phyloP scores from a whole-genome alignment of 2,797 vertebrate genomes.

The Mormyrops boulengeri region DNA sequence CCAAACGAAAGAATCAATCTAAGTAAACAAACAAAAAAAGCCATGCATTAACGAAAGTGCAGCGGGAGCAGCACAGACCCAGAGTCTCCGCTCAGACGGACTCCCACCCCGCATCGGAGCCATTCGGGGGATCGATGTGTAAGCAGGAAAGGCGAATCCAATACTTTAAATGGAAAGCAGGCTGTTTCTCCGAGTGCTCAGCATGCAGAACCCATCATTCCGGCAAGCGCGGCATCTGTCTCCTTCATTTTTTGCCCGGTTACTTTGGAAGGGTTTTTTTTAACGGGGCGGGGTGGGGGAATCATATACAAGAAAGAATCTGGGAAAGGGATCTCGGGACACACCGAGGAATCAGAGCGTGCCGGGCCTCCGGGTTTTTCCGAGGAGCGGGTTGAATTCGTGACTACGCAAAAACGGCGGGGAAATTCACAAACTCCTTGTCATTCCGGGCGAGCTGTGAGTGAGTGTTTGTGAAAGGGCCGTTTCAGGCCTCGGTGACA shows the following conservation, averaged over 20 bases:
- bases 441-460: background rate
- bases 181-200: background rate
- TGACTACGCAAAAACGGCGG: background rate
- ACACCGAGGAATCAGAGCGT: background rate
- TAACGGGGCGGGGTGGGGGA: background rate
- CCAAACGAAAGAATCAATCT: background rate
- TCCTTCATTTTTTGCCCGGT: background rate
- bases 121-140: background rate
- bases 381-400: background rate
- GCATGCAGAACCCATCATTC: slow-evolving; percentile 10
- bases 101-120: background rate
- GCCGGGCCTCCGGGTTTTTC: background rate
- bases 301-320: background rate
- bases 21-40: background rate
- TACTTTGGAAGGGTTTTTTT: background rate
- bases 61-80: background rate
- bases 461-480: background rate
- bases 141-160: slow-evolving; percentile 9
- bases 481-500: background rate
- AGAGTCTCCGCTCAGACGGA: background rate
- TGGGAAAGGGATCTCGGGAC: background rate
- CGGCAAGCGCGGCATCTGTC: background rate
- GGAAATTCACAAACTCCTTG: background rate
- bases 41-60: background rate
- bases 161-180: slow-evolving; percentile 22